Base-by-base conservation (phyloP, 2,888 invertebrate genomes). In the Erebia aethiops region DNA sequence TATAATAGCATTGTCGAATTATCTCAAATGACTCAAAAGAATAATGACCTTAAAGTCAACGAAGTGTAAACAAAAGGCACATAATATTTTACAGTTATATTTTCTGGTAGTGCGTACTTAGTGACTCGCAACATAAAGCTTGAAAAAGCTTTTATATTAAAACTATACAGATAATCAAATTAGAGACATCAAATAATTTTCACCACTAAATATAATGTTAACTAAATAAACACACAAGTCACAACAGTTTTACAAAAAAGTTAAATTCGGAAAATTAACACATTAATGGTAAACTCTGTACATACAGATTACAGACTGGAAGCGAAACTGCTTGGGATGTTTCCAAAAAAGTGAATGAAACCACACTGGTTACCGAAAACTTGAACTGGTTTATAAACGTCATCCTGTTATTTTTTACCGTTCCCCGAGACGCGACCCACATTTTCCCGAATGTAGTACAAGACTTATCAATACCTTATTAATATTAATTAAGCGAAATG, bases 401-500 rank as follows among this genome's bases (percentile, higher is more conserved):
- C 82, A 86, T 85, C 87, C 88, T 87, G 89, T 90, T 90, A 88
- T 80, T 86, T 91, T 71, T 89, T 91, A 91, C 91, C 89, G 91
- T 91, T 90, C 80, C 77, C 78, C 76, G 75, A 77, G 79, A 77
- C 72, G 77, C 80, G 83, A 77, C 81, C 82, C 72, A 85, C 82
- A 82, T 83, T 72, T 57, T 67, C 69, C 71, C 72, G 72, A 76
- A 77, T 77, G 77, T 73, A 71, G 75, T 74, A 79, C 80, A 76
- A 80, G 76, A 71, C 68, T 78, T 78, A 70, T 81, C 79, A 80
- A 77, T 79, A 71, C 76, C 76, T 80, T 80, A 79, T 77, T 78
- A 76, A 77, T 75, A 68, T 74, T 76, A 71, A 71, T 76, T 70
- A 74, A 70, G 68, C 49, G 51, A 57, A 73, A 68, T 21, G 21